phyloP scores from a whole-genome alignment of 2,888 invertebrate species.

The Metallyticus violacea region DNA sequence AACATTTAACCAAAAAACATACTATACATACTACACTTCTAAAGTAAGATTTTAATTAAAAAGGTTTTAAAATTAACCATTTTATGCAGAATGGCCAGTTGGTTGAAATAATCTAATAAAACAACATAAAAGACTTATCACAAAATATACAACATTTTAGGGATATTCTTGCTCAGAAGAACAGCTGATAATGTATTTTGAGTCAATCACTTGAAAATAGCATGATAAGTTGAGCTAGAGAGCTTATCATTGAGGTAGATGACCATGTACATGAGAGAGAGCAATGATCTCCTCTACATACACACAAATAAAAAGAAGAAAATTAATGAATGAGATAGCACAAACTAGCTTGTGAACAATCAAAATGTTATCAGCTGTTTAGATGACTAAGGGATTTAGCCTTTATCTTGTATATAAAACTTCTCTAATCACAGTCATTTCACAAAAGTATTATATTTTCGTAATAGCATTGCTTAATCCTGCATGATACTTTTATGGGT shows the following conservation, averaged over 20 bases:
- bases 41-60: too few relatives aligned
- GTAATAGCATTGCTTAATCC: too few relatives aligned
- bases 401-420: background rate
- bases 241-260: background rate
- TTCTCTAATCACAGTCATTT: too few relatives aligned
- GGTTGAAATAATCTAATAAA: background rate
- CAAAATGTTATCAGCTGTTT: background rate
- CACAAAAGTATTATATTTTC: too few relatives aligned
- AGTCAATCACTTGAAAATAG: background rate
- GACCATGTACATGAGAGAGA: background rate
- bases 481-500: too few relatives aligned
- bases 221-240: background rate
- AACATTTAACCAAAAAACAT: too few relatives aligned
- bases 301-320: too few relatives aligned
- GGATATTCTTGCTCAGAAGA: background rate
- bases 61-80: too few relatives aligned
- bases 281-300: background rate
- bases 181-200: background rate
- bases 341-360: background rate
- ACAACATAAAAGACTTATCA: background rate
- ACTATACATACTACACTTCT: too few relatives aligned
- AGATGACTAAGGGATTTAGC: background rate
- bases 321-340: background rate
- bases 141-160: too few relatives aligned
- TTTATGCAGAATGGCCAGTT: too few relatives aligned